Conservation (phyloP, 2,888 invertebrate species). For the Eudasyphora cyanicolor region DNA sequence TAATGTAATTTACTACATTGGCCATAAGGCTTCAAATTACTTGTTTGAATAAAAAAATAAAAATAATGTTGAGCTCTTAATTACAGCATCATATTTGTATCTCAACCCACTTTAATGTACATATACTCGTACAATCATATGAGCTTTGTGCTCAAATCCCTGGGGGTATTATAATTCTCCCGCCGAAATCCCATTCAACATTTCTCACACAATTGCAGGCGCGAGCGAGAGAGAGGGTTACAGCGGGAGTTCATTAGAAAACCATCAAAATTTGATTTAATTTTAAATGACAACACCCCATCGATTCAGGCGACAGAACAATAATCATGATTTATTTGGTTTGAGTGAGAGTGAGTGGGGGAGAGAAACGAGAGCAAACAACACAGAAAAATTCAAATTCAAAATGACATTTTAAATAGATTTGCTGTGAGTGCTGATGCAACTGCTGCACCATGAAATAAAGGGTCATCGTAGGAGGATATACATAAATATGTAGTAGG, state of each 20-base stretch:
- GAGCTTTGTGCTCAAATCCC: too few relatives aligned
- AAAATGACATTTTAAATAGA: background rate
- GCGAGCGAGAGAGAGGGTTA: background rate
- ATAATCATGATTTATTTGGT: conserved; percentile 23
- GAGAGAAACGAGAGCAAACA: background rate
- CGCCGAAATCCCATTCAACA: too few relatives aligned
- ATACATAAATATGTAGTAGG: background rate
- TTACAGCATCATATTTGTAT: too few relatives aligned
- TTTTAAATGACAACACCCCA: conserved; percentile 9
- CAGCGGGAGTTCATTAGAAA: conserved; percentile 47
- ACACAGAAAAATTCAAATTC: background rate
- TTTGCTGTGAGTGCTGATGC: background rate
- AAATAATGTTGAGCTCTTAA: too few relatives aligned
- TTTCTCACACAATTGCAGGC: too few relatives aligned
- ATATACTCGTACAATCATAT: too few relatives aligned
- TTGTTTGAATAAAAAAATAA: too few relatives aligned
- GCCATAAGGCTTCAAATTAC: too few relatives aligned
- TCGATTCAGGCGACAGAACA: background rate
- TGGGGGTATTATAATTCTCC: background rate
- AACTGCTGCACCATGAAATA: background rate
- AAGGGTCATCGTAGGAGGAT: background rate
- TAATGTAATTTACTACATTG: too few relatives aligned
- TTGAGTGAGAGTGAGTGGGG: too few relatives aligned
- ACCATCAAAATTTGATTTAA: conserved; percentile 25
- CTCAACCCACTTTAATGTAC: too few relatives aligned